These are phyloP conservation scores for Pterocles gutturalis DNA, from an alignment of 2,113 vertebrate genomes.

Conservation along the genomic window DNA sequence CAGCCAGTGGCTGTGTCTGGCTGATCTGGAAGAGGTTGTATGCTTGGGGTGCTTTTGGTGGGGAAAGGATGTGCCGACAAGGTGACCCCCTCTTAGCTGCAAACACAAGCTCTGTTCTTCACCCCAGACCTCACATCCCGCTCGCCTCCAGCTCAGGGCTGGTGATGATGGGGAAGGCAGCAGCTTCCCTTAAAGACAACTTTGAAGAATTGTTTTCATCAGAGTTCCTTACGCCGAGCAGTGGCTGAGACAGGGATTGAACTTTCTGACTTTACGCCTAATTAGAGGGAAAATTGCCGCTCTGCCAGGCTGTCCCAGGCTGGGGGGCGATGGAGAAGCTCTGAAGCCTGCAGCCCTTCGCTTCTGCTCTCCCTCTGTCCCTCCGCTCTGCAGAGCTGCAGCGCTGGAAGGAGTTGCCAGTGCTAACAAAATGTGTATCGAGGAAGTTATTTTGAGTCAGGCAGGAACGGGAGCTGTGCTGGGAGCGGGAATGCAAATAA, in stretches of 20 bases:
- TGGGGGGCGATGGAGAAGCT: background rate
- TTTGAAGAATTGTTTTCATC: background rate
- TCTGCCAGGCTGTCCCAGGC: background rate
- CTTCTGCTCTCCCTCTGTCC: background rate
- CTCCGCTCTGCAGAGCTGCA: background rate
- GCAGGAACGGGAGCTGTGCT: conserved; percentile 18
- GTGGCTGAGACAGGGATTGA: background rate
- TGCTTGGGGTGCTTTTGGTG: background rate
- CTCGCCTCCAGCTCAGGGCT: background rate
- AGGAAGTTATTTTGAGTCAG: conserved; percentile 19
- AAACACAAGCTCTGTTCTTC: background rate
- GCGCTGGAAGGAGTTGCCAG: background rate
- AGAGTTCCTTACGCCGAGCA: background rate
- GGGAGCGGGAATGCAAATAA: conserved; percentile 11
- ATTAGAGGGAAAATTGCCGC: background rate
- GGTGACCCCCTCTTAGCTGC: background rate
- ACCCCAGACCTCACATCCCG: fast-evolving
- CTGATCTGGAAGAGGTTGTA: background rate
- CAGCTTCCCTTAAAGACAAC: background rate
- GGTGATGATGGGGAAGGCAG: background rate
- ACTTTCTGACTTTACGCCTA: background rate
- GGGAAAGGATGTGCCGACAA: background rate
- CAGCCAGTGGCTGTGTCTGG: fast-evolving
- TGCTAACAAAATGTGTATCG: background rate
- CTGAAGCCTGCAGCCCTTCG: background rate